Evolutionary conservation across 2,888 invertebrate species (phyloP).

Genomic region (Melikaiella ostensackeni): DNA sequence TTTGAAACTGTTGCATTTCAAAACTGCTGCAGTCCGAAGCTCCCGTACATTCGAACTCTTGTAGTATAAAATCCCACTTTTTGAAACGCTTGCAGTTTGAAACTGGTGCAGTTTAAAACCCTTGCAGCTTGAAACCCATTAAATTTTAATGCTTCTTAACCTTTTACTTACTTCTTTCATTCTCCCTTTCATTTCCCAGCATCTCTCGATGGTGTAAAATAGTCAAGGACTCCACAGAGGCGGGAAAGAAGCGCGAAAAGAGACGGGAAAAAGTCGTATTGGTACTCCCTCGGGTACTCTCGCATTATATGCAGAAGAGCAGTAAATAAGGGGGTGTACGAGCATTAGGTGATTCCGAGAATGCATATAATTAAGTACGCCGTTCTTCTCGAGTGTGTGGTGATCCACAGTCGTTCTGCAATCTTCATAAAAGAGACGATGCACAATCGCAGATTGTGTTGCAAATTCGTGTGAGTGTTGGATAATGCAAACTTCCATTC

Average conservation of each 20-base stretch:
- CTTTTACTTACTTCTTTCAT: neutral
- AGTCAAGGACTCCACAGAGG: slow-evolving; percentile 7
- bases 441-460: slow-evolving; percentile 56
- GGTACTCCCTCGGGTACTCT: slow-evolving; percentile 48
- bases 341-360: slow-evolving; percentile 70
- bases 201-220: slow-evolving; percentile 13
- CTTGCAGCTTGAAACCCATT: too few relatives aligned
- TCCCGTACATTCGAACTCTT: too few relatives aligned
- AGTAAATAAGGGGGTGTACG: slow-evolving; percentile 66
- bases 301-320: slow-evolving; percentile 59
- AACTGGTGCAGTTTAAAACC: too few relatives aligned
- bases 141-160: neutral
- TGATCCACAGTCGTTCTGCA: slow-evolving; percentile 21
- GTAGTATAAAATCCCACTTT: too few relatives aligned
- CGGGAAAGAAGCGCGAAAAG: slow-evolving; percentile 23
- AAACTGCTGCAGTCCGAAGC: too few relatives aligned
- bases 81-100: too few relatives aligned
- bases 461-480: slow-evolving; percentile 50
- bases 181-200: neutral
- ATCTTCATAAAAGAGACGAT: slow-evolving; percentile 42
- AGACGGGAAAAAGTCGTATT: neutral
- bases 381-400: slow-evolving; percentile 58
- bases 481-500: slow-evolving; percentile 1
- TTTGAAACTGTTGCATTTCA: too few relatives aligned
- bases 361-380: slow-evolving; percentile 71